These are phyloP conservation scores for Lycophotia porphyrea DNA, from an alignment of 2,888 invertebrate genomes.

Conservation along the genomic window DNA sequence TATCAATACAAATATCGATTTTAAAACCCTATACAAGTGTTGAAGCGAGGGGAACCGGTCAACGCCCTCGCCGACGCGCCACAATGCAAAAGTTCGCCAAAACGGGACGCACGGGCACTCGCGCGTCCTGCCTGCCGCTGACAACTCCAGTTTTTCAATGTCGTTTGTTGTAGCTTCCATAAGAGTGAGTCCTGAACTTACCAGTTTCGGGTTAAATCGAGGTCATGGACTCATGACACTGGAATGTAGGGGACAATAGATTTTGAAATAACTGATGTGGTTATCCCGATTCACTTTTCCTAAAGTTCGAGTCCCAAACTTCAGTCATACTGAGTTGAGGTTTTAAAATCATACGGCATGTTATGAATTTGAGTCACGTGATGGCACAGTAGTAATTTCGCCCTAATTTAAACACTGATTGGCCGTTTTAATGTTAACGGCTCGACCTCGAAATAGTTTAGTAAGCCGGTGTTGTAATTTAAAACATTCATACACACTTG, in stretches of 20 bases:
- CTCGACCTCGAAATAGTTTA: conserved; percentile 58
- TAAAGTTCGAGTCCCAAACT: neutral
- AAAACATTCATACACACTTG: conserved; percentile 37
- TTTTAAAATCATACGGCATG: conserved; percentile 24
- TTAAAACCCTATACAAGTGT: conserved; percentile 83
- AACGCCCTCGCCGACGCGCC: conserved; percentile 80
- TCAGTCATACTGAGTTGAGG: conserved; percentile 4
- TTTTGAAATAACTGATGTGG: conserved; percentile 23
- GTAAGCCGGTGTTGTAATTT: conserved; percentile 57
- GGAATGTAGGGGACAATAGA: conserved; percentile 52
- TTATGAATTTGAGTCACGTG: conserved; percentile 37
- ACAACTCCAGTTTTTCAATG: conserved; percentile 71
- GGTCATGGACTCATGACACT: conserved; percentile 40
- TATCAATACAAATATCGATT: conserved; percentile 79
- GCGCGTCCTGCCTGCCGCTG: conserved; percentile 66
- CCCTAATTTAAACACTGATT: conserved; percentile 56
- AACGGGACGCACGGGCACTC: conserved; percentile 76
- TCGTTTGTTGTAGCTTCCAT: conserved; percentile 66
- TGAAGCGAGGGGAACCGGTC: conserved; percentile 80
- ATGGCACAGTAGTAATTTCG: conserved; percentile 32
- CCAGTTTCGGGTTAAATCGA: conserved; percentile 51
- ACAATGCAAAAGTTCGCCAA: conserved; percentile 80
- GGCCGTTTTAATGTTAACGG: conserved; percentile 35
- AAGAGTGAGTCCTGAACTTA: conserved; percentile 66
- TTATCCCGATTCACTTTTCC: conserved; percentile 3